These are phyloP conservation scores for Pycnonotus jocosus DNA, from an alignment of 2,113 vertebrate species.

Conservation along the genomic window DNA sequence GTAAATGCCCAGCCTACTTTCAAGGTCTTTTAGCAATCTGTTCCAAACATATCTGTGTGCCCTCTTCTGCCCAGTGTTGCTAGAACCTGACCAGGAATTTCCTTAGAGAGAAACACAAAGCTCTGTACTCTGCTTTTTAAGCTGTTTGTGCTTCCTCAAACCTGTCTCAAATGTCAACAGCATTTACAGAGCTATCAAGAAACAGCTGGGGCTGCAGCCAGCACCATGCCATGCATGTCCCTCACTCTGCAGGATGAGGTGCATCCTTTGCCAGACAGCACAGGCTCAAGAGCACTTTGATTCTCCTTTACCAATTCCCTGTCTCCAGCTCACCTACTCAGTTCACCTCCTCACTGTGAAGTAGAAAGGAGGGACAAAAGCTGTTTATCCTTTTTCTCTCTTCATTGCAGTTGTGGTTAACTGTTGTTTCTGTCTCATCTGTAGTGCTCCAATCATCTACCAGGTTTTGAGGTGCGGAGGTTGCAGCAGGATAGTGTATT, in stretches of 20 bases:
- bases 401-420: neutral
- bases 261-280: neutral
- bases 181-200: neutral
- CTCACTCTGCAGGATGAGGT: neutral
- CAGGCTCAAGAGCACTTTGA: neutral
- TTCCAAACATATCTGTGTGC: neutral
- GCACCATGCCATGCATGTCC: neutral
- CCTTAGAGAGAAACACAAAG: neutral
- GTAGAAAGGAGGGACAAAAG: neutral
- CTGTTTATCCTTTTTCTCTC: neutral
- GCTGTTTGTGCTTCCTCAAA: neutral
- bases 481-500: neutral
- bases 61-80: neutral
- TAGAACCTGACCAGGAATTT: neutral
- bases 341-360: neutral
- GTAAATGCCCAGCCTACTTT: neutral
- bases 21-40: neutral
- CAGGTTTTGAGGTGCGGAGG: neutral
- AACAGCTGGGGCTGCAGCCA: neutral
- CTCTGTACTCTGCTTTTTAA: neutral
- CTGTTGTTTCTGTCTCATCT: neutral
- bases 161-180: neutral
- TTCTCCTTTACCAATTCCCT: neutral
- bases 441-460: neutral
- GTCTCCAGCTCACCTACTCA: neutral